Evolutionary conservation across 2,113 vertebrate species (phyloP).

Genomic region (Camarhynchus parvulus): DNA sequence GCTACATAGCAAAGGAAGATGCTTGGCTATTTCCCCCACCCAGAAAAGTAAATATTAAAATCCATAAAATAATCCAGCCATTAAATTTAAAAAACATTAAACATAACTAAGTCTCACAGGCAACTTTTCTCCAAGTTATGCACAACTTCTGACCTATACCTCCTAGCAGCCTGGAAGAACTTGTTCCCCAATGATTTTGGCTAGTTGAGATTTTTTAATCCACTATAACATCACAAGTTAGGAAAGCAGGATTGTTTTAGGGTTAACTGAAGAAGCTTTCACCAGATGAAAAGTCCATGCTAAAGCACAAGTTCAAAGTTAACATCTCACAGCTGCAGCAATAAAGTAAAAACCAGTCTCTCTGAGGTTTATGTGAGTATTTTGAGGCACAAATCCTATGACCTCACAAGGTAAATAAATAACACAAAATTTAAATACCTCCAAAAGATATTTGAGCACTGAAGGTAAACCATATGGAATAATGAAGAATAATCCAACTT

Average conservation of each 20-base stretch:
- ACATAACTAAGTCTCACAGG: background rate
- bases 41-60: background rate
- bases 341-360: background rate
- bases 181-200: background rate
- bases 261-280: background rate
- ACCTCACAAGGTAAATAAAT: background rate
- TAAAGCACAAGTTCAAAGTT: background rate
- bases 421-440: background rate
- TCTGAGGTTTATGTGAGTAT: background rate
- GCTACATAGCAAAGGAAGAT: background rate
- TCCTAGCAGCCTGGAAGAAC: background rate
- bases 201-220: background rate
- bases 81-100: background rate
- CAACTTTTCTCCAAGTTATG: background rate
- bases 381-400: background rate
- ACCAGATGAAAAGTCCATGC: background rate
- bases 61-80: background rate
- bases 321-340: background rate
- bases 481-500: background rate
- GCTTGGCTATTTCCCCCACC: background rate
- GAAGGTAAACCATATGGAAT: background rate
- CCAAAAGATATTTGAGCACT: background rate
- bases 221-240: background rate
- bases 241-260: background rate
- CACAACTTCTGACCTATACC: background rate